Evolutionary conservation across 2,113 vertebrate species (phyloP), one percentile per base, ranked within the genome.

Genomic region (Diphyllodes magnificus): DNA sequence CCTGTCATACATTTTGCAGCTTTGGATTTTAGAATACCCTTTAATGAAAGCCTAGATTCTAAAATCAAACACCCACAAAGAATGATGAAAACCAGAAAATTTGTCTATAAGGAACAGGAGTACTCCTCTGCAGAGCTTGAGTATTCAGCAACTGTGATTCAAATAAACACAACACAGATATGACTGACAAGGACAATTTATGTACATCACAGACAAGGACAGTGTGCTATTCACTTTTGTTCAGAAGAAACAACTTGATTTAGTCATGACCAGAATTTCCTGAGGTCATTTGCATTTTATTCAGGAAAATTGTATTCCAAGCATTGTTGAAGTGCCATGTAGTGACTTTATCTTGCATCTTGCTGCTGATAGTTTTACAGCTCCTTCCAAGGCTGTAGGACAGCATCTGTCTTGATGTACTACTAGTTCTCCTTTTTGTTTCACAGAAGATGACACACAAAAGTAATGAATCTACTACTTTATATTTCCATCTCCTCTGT

Each of bases 251-350:
- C 17, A 80, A 86, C 22, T 59, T 80, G 79, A 83, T 91, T 90
- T 90, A 80, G 59, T 66, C 37, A 76, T 86, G 71, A 90, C 66
- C 79, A 88, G 84, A 94, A 93, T 93, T 88, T 94, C 79, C 45
- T 73, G 59, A 94, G 39, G 16, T 88, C 39, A 88, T 95, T 82
- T 91, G 51, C 35, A 73, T 77, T 90, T 85, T 90, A 54, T 66
- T 70, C 14, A 82, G 37, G 24, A 80, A 93, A 95, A 88, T 2
- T 0, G 31, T 87, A 80, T 77, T 85, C 70, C 77, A 15, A 54
- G 51, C 15, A 77, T 69, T 50, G 40, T 33, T 85, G 63, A 91
- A 92, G 71, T 93, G 73, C 39, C 54, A 51, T 25, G 78, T 66
- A 88, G 66, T 51, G 59, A 25, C 50, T 90, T 27, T 69, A 86